Base-by-base conservation (phyloP, 2,113 vertebrate genomes). In the Xenotilapia caudafasciata region DNA sequence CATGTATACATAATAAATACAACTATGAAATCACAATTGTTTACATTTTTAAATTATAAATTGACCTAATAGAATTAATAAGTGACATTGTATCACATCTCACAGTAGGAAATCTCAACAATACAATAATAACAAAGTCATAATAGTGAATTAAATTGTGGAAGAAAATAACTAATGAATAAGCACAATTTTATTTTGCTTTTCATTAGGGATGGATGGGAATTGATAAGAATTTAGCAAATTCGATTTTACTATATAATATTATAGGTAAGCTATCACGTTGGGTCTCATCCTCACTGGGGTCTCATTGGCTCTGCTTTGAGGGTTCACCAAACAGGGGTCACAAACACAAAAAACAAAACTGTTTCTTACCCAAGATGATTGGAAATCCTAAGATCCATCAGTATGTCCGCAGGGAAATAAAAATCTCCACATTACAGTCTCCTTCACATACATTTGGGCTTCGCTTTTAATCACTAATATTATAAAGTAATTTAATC, bases 391-490 rank as follows among this genome's bases (percentile, higher is more conserved):
- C 28, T 62, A 62, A 19, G 6, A 62, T 33, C 17, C 58, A 35
- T 62, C 58, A 35, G 17, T 62, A 35, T 11, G 17, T n/a, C 4
- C 1, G 0, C 58, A 62, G 58, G 31, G 58, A 33, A 62, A 19
- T 60, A 19, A 4, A 33, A 35, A 35, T 11, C 58, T 62, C 58
- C 15, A 3, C 58, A 11, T 19, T 62, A 62, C 15, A 62, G 6
- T 62, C 58, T n/a, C 58, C 58, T 35, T 35, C 31, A n/a, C 58
- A 19, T 62, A 62, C 2, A 62, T 62, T 1, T n/a, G 58, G 0
- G 58, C 9, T 62, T 19, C 28, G 0, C 0, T 60, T 60, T 10
- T 0, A 0, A 60, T 60, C 31, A 65, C 31, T 65, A n/a, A 62
- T 62, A 5, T 35, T n/a, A 62, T 62, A 62, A 62, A 62, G 31